Evolutionary conservation across 2,797 vertebrate species (phyloP), one percentile per base, ranked within the genome.

Genomic region (Sebastiscus albofasciatus): DNA sequence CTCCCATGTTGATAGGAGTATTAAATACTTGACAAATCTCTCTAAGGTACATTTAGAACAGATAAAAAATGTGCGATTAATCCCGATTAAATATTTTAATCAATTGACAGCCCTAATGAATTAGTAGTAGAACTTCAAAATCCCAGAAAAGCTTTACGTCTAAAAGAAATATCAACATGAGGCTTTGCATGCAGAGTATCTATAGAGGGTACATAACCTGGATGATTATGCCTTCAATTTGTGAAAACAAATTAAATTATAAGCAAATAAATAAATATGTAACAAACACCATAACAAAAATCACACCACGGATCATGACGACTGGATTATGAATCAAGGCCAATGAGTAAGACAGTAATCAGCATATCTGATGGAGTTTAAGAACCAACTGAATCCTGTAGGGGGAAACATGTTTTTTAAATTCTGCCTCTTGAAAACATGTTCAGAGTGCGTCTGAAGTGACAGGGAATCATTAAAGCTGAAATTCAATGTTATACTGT

Each of bases 381-480:
- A 73, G 10, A 80, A 46, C 33, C 26, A 55, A 69, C 18, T 49
- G 52, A 59, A 59, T 77, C 75, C 79, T 73, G 61, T 22, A 39
- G 78, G 52, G 75, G 27, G 33, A 3, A 46, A 71, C 33, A 4
- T 65, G 66, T 18, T 46, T 59, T 77, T 83, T 73, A 36, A 65
- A 79, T 72, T 74, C 46, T 75, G 54, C 70, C 75, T 75, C 60
- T 64, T 8, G 31, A 78, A 79, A 79, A 68, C n/a, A 72, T 49
- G 11, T 70, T 76, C 13, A 36, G 12, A 33, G 22, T 59, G 12
- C 72, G 54, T 83, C 49, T 82, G 58, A 67, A 49, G 46, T 56
- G 31, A 18, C 14, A 61, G 33, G 27, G 42, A 80, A 70, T 75
- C 11, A 67, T 78, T 61, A 58, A 76, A 84, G 46, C n/a, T 72